Conservation (phyloP, 2,797 vertebrate genomes). For the Pampus argenteus region DNA sequence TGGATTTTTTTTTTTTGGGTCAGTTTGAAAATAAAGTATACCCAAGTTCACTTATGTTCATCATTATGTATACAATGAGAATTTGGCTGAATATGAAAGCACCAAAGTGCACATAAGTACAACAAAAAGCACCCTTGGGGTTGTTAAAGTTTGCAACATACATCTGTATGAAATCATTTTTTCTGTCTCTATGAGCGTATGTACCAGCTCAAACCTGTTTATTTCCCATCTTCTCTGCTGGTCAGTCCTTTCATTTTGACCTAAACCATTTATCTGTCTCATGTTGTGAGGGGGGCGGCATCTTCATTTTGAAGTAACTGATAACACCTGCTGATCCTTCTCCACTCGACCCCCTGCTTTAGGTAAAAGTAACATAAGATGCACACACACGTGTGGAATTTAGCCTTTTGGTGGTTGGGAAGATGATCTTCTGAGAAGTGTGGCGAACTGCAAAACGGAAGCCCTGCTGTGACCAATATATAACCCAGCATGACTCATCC, state of each 20-base stretch:
- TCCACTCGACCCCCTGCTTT: slow-evolving; percentile 36
- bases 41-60: slow-evolving; percentile 31
- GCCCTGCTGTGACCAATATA: slow-evolving; percentile 75
- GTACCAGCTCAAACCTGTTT: slow-evolving; percentile 12
- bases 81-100: slow-evolving; percentile 16
- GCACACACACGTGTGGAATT: slow-evolving; percentile 69
- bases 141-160: slow-evolving; percentile 33
- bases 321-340: slow-evolving; percentile 68
- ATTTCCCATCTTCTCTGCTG: slow-evolving; percentile 5
- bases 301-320: slow-evolving; percentile 65
- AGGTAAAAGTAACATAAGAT: slow-evolving; percentile 61
- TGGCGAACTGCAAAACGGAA: slow-evolving; percentile 61
- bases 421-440: slow-evolving; percentile 68
- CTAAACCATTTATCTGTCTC: slow-evolving; percentile 48
- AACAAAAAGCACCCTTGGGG: slow-evolving; percentile 15
- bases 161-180: slow-evolving; percentile 42
- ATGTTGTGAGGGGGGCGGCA: slow-evolving; percentile 51
- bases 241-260: slow-evolving; percentile 6
- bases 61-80: slow-evolving; percentile 33
- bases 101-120: slow-evolving; percentile 17
- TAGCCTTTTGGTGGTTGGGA: slow-evolving; percentile 56
- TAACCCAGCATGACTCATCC: slow-evolving; percentile 71
- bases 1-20: slow-evolving; percentile 47
- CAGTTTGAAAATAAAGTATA: slow-evolving; percentile 38
- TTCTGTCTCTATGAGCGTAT: slow-evolving; percentile 10